Percentiles rank a stretch among this genome's conserved stretches.
phyloP scores from a whole-genome alignment of 1,140 invertebrate species.

The Homalodisca vitripennis region DNA sequence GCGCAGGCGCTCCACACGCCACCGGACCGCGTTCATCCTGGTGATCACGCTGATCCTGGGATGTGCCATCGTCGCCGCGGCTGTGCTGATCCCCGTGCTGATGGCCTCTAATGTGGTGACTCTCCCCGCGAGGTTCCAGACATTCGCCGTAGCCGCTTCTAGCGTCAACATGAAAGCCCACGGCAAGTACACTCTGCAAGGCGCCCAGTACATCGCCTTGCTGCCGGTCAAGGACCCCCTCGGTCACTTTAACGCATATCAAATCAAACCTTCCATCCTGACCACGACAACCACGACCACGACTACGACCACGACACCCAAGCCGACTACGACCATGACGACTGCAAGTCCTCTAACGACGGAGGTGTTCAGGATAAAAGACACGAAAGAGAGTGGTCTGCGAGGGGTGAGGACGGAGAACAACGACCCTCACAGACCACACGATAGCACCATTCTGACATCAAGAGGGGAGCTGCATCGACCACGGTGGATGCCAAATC shows the following conservation, averaged over 20 bases:
- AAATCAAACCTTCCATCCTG: slow-evolving; percentile 13
- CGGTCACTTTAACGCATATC: slow-evolving; percentile 29
- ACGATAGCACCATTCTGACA: background rate
- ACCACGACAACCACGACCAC: slow-evolving; percentile 21
- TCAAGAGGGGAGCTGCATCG: background rate
- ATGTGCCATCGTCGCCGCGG: slow-evolving; percentile 34
- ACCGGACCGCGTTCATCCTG: slow-evolving; percentile 31
- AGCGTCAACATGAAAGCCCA: slow-evolving; percentile 15
- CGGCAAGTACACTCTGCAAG: slow-evolving; percentile 29
- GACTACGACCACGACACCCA: slow-evolving; percentile 12
- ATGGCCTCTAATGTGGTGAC: slow-evolving; percentile 32
- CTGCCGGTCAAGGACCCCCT: slow-evolving; percentile 33
- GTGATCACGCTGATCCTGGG: slow-evolving; percentile 33
- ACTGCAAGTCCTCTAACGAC: no score
- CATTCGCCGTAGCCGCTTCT: slow-evolving; percentile 32
- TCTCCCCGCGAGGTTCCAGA: slow-evolving; percentile 33
- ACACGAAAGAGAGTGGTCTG: no score
- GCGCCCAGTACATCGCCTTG: slow-evolving; percentile 33
- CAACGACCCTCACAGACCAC: slow-evolving; percentile 18
- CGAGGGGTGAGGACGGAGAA: slow-evolving; percentile 11
- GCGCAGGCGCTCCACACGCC: slow-evolving; percentile 6
- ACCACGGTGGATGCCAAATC: background rate
- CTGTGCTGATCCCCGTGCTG: slow-evolving; percentile 34
- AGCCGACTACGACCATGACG: background rate
- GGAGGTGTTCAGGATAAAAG: no score